Conservation (phyloP, 2,888 invertebrate genomes). For the Lycophotia porphyrea region DNA sequence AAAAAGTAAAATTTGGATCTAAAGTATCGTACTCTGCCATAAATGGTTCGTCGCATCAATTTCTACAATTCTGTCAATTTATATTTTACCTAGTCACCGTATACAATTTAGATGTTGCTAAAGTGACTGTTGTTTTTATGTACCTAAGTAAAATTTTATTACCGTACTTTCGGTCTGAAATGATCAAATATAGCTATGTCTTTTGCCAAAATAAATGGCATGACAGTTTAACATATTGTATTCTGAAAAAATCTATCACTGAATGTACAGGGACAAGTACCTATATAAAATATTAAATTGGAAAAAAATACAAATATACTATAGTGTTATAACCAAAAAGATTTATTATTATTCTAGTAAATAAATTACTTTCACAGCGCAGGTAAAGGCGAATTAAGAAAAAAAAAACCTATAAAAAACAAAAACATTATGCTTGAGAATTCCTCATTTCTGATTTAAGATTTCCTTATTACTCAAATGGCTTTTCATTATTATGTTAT, state of each 20-base stretch:
- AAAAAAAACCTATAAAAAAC: slow-evolving; percentile 3
- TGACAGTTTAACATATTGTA: slow-evolving; percentile 5
- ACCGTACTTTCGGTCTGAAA: slow-evolving; percentile 10
- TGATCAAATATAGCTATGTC: slow-evolving; percentile 2
- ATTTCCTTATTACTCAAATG: slow-evolving; percentile 22
- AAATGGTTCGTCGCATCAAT: slow-evolving; percentile 51
- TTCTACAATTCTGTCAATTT: slow-evolving; percentile 44
- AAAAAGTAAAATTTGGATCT: slow-evolving; percentile 14
- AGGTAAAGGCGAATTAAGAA: background rate
- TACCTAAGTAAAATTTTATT: slow-evolving; percentile 8
- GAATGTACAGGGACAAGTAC: slow-evolving; percentile 64
- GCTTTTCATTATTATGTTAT: slow-evolving; percentile 11
- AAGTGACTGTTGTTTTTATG: slow-evolving; percentile 48
- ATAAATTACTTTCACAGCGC: slow-evolving; percentile 9
- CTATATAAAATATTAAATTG: slow-evolving; percentile 19
- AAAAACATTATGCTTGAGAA: slow-evolving; percentile 4
- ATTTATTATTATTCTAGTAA: slow-evolving; percentile 11
- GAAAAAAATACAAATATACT: slow-evolving; percentile 2
- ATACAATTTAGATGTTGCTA: slow-evolving; percentile 44
- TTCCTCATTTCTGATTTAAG: background rate
- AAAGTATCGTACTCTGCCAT: slow-evolving; percentile 3
- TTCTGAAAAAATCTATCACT: slow-evolving; percentile 45
- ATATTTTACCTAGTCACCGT: slow-evolving; percentile 68
- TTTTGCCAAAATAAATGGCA: slow-evolving; percentile 31
- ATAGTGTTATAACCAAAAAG: slow-evolving; percentile 12